Evolutionary conservation across 2,113 vertebrate species (phyloP).

Genomic region (Saccopteryx bilineata): DNA sequence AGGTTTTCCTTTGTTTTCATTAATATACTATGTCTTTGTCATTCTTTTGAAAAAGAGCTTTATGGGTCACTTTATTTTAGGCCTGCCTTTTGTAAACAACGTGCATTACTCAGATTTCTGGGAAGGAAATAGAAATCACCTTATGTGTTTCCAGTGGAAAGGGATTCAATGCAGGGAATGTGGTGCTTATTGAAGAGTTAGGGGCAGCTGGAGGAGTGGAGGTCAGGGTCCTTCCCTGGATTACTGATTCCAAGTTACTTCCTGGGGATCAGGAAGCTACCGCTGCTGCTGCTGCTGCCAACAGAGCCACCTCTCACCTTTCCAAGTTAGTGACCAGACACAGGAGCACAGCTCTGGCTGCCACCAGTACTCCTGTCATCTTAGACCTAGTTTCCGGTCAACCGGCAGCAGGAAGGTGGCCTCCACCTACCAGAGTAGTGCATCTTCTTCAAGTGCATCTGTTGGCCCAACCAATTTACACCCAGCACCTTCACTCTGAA

Average conservation of each 20-base stretch:
- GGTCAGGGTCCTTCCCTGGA: background rate
- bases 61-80: constrained; percentile 38
- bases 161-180: background rate
- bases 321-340: background rate
- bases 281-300: background rate
- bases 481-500: background rate
- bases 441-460: background rate
- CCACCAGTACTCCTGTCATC: background rate
- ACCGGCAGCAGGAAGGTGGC: background rate
- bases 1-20: constrained; percentile 50
- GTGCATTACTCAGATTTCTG: background rate
- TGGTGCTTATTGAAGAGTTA: background rate
- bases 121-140: constrained; percentile 1
- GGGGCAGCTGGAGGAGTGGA: background rate
- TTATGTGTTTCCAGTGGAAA: constrained; percentile 6
- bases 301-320: too few relatives aligned
- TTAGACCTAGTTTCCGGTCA: background rate
- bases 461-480: background rate
- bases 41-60: constrained; percentile 31
- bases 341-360: background rate
- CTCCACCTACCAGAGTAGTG: background rate
- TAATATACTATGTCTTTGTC: background rate
- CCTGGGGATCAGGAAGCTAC: background rate
- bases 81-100: background rate
- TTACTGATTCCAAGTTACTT: background rate